These are phyloP conservation scores for Drosophila ambigua DNA, from an alignment of 1,140 invertebrate species.

Conservation along the genomic window DNA sequence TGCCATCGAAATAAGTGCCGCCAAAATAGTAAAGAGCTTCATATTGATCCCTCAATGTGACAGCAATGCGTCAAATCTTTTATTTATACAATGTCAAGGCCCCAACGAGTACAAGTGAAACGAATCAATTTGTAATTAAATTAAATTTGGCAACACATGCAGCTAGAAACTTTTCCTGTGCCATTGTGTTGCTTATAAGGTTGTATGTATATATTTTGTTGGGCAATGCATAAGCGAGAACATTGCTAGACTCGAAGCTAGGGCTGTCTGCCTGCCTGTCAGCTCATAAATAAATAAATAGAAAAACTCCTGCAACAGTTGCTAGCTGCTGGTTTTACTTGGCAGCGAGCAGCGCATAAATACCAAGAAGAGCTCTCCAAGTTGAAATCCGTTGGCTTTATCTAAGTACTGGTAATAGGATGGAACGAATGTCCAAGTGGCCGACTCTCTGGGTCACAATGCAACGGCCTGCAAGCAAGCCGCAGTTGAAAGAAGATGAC, in stretches of 20 bases:
- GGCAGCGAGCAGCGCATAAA: slow-evolving; percentile 44
- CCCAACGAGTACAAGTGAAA: too few species aligned
- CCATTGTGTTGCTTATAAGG: not conserved
- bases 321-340: slow-evolving; percentile 52
- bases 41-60: not conserved
- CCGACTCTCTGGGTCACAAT: slow-evolving; percentile 3
- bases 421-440: slow-evolving; percentile 19
- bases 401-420: slow-evolving; percentile 55
- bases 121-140: too few species aligned
- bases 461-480: slow-evolving; percentile 21
- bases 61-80: too few species aligned
- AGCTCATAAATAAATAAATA: slow-evolving; percentile 70
- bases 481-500: slow-evolving; percentile 3
- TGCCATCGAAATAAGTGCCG: too few species aligned
- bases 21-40: not conserved
- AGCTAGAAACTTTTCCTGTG: slow-evolving; percentile 11
- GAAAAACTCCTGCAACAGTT: slow-evolving; percentile 36
- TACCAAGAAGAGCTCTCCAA: slow-evolving; percentile 29
- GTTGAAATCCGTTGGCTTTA: slow-evolving; percentile 53
- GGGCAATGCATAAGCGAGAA: slow-evolving; percentile 16
- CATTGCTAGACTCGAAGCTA: slow-evolving; percentile 6
- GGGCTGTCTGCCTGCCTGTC: not conserved
- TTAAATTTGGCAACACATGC: not conserved
- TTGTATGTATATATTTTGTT: slow-evolving; percentile 13
- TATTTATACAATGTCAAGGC: too few species aligned